Base-by-base conservation (phyloP, 2,797 vertebrate species). In the Emys orbicularis region DNA sequence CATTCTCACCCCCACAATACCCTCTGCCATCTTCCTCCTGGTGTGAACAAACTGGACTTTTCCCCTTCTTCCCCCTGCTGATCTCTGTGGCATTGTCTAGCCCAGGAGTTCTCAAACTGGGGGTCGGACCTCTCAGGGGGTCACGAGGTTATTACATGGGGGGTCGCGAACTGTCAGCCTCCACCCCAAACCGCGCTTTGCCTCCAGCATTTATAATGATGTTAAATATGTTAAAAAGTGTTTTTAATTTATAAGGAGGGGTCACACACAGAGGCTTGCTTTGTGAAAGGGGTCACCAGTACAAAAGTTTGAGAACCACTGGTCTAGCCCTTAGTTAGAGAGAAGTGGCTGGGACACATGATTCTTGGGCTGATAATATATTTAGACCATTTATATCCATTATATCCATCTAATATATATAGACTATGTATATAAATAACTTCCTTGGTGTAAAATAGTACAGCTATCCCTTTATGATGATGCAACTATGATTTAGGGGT, bases 31-130 rank as follows among this genome's bases (percentile, higher is more conserved):
- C 86, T 90, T 81, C 54, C 41, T 84, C 49, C 53, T 79, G 49
- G 2, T 81, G 34, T 31, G 53, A 65, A 92, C 74, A 91, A 5
- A 56, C 31, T 8, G 83, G 23, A 29, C 53, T 68, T 65, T 19
- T 8, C 31, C 34, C 18, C 16, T 65, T n/a, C 16, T n/a, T 8
- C 31, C 59, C 8, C 31, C 23, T 31, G 80, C 16, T 0, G 0
- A 15, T 5, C 54, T 34, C 27, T 23, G 1, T 68, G 59, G 37
- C 6, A 1, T 84, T 44, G 41, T 23, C 82, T 52, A 5, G 10
- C 83, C n/a, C 11, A 50, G 50, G 50, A 5, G 50, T 50, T 50
- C 50, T 50, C 50, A 50, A 50, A 50, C 50, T 50, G 50, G 50
- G 50, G 15, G 15, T 50, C 50, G 5, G 50, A 50, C 50, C 50